Evolutionary conservation across 2,113 vertebrate species (phyloP).

Genomic region (Anseranas semipalmata): DNA sequence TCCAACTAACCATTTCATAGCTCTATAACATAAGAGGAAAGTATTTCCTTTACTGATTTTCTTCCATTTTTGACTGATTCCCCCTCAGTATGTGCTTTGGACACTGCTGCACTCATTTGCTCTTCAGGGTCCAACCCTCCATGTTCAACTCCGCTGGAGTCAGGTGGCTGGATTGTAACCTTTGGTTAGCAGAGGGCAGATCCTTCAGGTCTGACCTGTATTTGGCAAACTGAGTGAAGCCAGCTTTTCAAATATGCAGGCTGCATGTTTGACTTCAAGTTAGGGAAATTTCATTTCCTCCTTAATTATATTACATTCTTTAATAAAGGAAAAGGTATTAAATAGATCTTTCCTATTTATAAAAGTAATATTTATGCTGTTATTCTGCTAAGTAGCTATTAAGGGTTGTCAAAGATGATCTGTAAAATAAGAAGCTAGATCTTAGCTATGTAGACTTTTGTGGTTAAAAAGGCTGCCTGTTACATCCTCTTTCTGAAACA

Average conservation of each 20-base stretch:
- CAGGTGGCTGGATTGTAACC: not conserved
- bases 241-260: not conserved
- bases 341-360: not conserved
- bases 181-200: not conserved
- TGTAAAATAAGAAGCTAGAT: slow-evolving; percentile 1
- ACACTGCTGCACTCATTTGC: accelerated
- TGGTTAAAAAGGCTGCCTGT: not conserved
- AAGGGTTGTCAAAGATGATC: slow-evolving; percentile 14
- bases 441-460: not conserved
- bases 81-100: not conserved
- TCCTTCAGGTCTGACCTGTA: not conserved
- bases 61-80: not conserved
- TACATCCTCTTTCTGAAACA: not conserved
- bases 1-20: not conserved
- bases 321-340: slow-evolving; percentile 16
- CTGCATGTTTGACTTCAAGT: accelerated
- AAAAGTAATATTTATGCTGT: slow-evolving; percentile 13
- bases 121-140: not conserved
- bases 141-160: not conserved
- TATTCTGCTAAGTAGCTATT: slow-evolving; percentile 18
- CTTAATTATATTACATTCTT: not conserved
- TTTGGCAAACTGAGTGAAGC: not conserved
- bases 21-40: accelerated
- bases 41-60: not conserved
- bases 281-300: not conserved